A percentile compares a stretch with the other conserved stretches of the same genome.
These are phyloP conservation scores for Druon quercuslanigerum DNA, from an alignment of 1,140 invertebrate species.

Conservation along the genomic window DNA sequence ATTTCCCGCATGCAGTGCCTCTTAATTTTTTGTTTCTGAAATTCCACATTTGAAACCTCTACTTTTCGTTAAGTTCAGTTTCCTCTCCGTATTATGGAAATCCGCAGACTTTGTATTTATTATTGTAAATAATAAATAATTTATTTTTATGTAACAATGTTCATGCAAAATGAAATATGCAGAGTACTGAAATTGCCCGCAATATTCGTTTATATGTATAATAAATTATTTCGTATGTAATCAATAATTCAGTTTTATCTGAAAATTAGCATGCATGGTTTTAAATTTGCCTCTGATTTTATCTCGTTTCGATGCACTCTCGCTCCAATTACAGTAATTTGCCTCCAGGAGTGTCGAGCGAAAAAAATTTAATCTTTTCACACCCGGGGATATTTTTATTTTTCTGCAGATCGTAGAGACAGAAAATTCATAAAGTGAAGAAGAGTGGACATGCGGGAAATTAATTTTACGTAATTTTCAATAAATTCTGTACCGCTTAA, in stretches of 20 bases:
- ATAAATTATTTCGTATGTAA: not conserved
- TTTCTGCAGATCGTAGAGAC: not conserved
- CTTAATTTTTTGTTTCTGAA: not conserved
- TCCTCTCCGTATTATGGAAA: no score
- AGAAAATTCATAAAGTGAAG: not conserved
- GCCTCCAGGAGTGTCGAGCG: not conserved
- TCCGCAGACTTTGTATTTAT: no score
- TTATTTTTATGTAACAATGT: no score
- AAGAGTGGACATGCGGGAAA: not conserved
- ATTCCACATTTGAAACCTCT: not conserved
- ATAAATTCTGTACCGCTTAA: not conserved
- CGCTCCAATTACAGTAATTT: not conserved
- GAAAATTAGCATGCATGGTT: not conserved
- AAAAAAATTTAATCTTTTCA: not conserved
- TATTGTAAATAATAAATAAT: no score
- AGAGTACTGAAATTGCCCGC: no score
- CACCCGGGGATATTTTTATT: not conserved
- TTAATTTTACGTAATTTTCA: constrained; percentile 22
- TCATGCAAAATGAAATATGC: no score
- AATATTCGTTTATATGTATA: not conserved
- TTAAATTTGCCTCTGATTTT: not conserved
- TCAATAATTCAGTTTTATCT: not conserved
- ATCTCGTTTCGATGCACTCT: constrained; percentile 7
- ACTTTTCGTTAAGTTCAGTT: no score
- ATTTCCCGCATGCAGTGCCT: not conserved